Evolutionary conservation across 2,113 vertebrate genomes (phyloP).

Genomic region (Galbula dea): DNA sequence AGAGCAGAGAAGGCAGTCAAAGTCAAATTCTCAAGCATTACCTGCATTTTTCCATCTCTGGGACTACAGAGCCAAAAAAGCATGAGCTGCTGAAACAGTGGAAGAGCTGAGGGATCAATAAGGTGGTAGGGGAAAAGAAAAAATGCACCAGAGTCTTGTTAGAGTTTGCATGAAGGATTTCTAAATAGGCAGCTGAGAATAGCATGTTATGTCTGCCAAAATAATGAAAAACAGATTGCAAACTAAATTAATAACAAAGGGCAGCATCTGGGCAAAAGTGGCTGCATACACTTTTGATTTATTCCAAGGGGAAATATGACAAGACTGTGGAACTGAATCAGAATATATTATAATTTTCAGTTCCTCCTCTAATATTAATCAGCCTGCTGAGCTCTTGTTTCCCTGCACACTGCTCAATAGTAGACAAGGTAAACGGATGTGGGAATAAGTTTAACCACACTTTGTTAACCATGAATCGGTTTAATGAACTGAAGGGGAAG

Average conservation of each 20-base stretch:
- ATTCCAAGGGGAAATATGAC: background rate
- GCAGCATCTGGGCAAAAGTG: constrained; percentile 20
- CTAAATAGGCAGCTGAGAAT: constrained; percentile 1
- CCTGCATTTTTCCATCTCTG: background rate
- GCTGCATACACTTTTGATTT: background rate
- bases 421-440: background rate
- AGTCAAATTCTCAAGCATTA: background rate
- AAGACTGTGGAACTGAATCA: background rate
- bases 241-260: constrained; percentile 49
- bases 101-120: background rate
- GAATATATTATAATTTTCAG: background rate
- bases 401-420: background rate
- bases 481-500: background rate
- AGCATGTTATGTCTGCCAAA: background rate
- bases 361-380: background rate
- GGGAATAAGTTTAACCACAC: background rate
- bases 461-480: background rate
- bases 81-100: background rate
- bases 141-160: background rate
- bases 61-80: background rate
- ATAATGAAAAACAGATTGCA: constrained; percentile 28
- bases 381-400: background rate
- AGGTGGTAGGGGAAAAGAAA: background rate
- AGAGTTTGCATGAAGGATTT: background rate
- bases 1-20: background rate